Base-by-base conservation (phyloP, 92 coral and sea anemone genomes). In the Nematostella vectensis region DNA sequence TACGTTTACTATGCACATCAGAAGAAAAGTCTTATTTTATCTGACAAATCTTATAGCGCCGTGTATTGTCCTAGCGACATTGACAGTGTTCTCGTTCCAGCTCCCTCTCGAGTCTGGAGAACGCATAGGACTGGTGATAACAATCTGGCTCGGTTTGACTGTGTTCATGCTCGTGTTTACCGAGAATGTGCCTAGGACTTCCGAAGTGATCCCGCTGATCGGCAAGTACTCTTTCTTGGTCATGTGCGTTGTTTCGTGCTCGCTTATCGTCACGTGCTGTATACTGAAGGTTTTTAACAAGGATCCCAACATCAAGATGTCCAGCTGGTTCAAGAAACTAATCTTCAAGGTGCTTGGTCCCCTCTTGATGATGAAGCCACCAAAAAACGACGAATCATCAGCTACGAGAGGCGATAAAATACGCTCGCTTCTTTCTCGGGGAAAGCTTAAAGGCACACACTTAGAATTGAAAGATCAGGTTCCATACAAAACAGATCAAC, bases 71-170 rank as follows among this genome's bases (percentile, higher is more conserved):
- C 70, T 85, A 3, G 76, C 83, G 11, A 74, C 74, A n/a, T 44
- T 85, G 69, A 85, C 82, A 3, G 70, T 75, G 8, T 77, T 85
- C 42, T 65, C 94, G 4, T 85, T 85, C 57, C 77, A 85, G 51
- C 67, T 85, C 6, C 94, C 94, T 11, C 94, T 88, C 12, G 94
- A 85, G 48, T 85, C 94, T 0, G 94, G 94, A 3, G 94, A 85
- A 50, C 77, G 94, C n/a, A 77, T 80, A 62, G 87, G 88, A 2
- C 69, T 80, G 13, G 94, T 80, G 45, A 81, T 85, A 4, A 85
- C 94, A 0, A 72, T 83, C 28, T 59, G 73, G 3, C 61, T 75
- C 4, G 94, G 94, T 6, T 63, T 85, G 48, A 85, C 94, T 0
- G 94, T 85, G 25, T 85, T 85, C 47, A 80, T 85, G 88, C 45